phyloP scores from a whole-genome alignment of 2,797 vertebrate genomes.

The Fistularia commersonii region DNA sequence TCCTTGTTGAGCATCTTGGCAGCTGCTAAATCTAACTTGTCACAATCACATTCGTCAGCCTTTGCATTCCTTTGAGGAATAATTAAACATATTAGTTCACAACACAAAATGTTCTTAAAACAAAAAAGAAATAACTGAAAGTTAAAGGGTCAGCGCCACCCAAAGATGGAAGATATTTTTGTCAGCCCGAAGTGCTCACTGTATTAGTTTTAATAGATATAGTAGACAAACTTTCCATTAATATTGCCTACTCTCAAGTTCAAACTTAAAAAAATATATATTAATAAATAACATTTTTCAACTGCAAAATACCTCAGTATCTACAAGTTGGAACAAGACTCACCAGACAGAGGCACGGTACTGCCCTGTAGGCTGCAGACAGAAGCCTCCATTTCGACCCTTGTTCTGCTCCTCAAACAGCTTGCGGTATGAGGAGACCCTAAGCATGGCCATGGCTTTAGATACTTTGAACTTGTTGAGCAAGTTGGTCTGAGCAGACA shows the following conservation, averaged over 20 bases:
- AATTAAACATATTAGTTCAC: neutral
- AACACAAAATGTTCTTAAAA: too few relatives aligned
- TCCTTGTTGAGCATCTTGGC: constrained; percentile 62
- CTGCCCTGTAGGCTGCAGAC: constrained; percentile 49
- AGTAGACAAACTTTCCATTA: too few relatives aligned
- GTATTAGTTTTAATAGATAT: too few relatives aligned
- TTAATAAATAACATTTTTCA: neutral
- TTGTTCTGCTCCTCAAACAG: constrained; percentile 68
- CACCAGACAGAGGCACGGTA: constrained; percentile 48
- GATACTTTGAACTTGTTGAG: constrained; percentile 10
- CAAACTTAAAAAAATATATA: too few relatives aligned
- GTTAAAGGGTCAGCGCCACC: too few relatives aligned
- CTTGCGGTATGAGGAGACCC: constrained; percentile 77
- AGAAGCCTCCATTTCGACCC: constrained; percentile 33
- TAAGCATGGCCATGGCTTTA: constrained; percentile 65
- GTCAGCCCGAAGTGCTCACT: too few relatives aligned
- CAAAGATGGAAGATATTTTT: too few relatives aligned
- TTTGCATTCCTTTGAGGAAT: constrained; percentile 44
- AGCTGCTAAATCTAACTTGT: constrained; percentile 65
- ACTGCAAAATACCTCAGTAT: neutral
- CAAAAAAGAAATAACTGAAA: too few relatives aligned
- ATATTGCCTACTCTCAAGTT: too few relatives aligned
- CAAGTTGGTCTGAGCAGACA: constrained; percentile 12
- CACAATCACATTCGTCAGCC: constrained; percentile 41
- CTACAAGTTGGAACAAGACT: constrained; percentile 16